Conservation (phyloP, 2,888 invertebrate genomes). For the Ophion costatus region DNA sequence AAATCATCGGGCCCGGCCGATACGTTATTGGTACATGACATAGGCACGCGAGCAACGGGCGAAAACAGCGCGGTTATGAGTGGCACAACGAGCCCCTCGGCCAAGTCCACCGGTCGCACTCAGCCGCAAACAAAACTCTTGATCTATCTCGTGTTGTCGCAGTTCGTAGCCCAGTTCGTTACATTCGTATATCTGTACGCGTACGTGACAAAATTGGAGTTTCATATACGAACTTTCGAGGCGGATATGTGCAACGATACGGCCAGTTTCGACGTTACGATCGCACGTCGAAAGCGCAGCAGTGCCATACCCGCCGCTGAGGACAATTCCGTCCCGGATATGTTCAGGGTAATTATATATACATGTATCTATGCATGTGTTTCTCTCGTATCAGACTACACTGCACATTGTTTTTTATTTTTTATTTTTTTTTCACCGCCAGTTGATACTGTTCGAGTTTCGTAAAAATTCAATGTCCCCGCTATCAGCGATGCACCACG, state of each 20-base stretch:
- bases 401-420: neutral
- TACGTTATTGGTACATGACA: constrained; percentile 46
- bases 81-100: constrained; percentile 58
- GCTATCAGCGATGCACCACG: neutral
- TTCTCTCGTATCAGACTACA: neutral
- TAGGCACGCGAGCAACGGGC: constrained; percentile 51
- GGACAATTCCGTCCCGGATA: constrained; percentile 80
- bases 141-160: constrained; percentile 77
- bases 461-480: constrained; percentile 13
- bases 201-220: constrained; percentile 77
- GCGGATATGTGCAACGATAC: constrained; percentile 56
- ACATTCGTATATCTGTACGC: constrained; percentile 79
- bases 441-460: neutral
- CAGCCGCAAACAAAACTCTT: constrained; percentile 74
- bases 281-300: constrained; percentile 77
- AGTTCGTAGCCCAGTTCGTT: constrained; percentile 78
- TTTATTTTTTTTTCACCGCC: neutral
- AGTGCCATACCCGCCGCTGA: constrained; percentile 77
- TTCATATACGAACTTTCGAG: constrained; percentile 70
- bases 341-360: constrained; percentile 76
- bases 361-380: neutral
- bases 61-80: constrained; percentile 59
- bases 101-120: constrained; percentile 66
- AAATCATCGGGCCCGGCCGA: constrained; percentile 18
- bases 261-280: constrained; percentile 62